These are phyloP conservation scores for Hydra vulgaris DNA, from an alignment of 30 jellyfish, hydroid and myxozoan species.

Conservation along the genomic window DNA sequence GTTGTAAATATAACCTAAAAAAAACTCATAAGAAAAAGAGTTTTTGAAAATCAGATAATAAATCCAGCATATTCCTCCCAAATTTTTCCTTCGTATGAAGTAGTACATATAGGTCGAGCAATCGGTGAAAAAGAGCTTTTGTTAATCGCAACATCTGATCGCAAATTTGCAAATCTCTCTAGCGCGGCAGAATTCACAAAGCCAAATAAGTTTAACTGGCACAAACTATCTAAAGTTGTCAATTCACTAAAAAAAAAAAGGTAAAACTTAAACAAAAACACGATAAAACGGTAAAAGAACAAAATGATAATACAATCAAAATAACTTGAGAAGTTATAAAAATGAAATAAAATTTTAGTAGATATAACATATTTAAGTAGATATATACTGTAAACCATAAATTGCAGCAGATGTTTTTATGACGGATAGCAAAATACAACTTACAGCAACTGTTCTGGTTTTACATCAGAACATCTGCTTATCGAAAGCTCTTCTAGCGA, in stretches of 20 bases:
- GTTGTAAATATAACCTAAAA: background rate
- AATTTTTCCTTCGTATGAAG: constrained; percentile 18
- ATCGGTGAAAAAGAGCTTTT: constrained; percentile 25
- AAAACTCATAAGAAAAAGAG: background rate
- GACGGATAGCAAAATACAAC: background rate
- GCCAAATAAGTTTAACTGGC: constrained; percentile 24
- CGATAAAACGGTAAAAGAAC: too few relatives aligned
- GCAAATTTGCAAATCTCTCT: constrained; percentile 11
- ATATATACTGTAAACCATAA: too few relatives aligned
- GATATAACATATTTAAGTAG: background rate
- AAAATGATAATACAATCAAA: too few relatives aligned
- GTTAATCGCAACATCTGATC: constrained; percentile 24
- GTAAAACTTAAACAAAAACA: background rate
- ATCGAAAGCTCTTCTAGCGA: constrained; percentile 13
- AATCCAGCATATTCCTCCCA: constrained; percentile 33
- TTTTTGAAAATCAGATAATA: background rate
- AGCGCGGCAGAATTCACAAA: constrained; percentile 26
- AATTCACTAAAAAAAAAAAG: constrained; percentile 10
- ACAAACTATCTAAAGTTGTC: background rate
- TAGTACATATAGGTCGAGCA: constrained; percentile 24
- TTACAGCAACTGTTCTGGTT: constrained; percentile 33
- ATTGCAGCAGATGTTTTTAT: too few relatives aligned
- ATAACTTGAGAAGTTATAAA: too few relatives aligned
- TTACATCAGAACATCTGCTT: constrained; percentile 34
- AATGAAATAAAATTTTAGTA: too few relatives aligned